phyloP scores from a whole-genome alignment of 1,140 invertebrate genomes.

The Drosophila parvula region DNA sequence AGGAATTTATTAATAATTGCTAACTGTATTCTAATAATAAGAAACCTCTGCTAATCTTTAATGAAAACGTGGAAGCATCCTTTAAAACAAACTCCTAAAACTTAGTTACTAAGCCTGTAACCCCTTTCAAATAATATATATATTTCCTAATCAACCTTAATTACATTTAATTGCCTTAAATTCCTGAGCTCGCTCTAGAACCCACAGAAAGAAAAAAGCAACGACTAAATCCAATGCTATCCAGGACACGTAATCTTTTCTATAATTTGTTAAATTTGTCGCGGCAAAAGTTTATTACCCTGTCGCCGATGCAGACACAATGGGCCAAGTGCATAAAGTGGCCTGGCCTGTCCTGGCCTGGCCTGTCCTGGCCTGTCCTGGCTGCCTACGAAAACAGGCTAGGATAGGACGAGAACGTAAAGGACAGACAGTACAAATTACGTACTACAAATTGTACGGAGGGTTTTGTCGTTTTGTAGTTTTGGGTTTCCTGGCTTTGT shows the following conservation, averaged over 20 bases:
- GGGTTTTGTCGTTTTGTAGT: conserved; percentile 33
- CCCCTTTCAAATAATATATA: background rate
- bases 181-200: background rate
- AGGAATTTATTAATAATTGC: no score
- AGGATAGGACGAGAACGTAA: conserved; percentile 21
- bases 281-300: conserved; percentile 80
- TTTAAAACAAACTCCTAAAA: background rate
- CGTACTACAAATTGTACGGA: conserved; percentile 73
- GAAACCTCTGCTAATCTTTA: background rate
- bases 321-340: conserved; percentile 75
- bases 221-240: conserved; percentile 16
- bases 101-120: background rate
- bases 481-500: conserved; percentile 23
- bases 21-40: background rate
- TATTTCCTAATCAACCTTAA: conserved; percentile 31
- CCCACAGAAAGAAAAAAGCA: background rate
- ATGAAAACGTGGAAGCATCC: no score
- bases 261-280: conserved; percentile 82
- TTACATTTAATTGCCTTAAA: conserved; percentile 75
- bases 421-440: conserved; percentile 62
- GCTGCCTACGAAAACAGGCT: conserved; percentile 42
- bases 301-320: conserved; percentile 67
- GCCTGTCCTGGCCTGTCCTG: conserved; percentile 13
- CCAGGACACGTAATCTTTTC: conserved; percentile 76
- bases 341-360: conserved; percentile 13